phyloP scores from a whole-genome alignment of 2,797 vertebrate species.

The Clarias fuscus region DNA sequence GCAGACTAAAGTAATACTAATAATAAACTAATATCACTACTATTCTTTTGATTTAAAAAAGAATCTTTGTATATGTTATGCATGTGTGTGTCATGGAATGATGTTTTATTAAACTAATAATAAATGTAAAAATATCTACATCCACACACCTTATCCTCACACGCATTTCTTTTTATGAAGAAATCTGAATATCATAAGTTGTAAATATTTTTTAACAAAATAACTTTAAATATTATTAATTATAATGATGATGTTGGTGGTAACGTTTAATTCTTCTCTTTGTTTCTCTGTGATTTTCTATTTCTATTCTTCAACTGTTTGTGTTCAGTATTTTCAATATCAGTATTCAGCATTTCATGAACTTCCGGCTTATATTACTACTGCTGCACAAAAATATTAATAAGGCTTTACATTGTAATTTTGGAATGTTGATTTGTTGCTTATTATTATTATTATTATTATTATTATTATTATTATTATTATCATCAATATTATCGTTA shows the following conservation, averaged over 20 bases:
- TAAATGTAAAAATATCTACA: not conserved
- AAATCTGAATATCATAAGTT: not conserved
- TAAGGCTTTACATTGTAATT: not conserved
- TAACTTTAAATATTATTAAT: not conserved
- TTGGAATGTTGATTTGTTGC: not conserved
- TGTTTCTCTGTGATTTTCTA: not conserved
- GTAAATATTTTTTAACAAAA: not conserved
- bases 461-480: not conserved
- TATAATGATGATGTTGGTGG: not conserved
- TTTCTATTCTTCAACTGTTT: not conserved
- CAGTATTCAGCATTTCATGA: too few relatives aligned
- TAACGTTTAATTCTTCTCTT: too few relatives aligned
- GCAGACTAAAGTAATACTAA: not conserved
- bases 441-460: not conserved
- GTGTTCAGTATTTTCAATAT: too few relatives aligned
- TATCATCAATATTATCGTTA: not conserved
- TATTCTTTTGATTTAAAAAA: too few relatives aligned
- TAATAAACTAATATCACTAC: not conserved
- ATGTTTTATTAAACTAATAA: too few relatives aligned
- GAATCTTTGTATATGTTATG: too few relatives aligned
- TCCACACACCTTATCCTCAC: too few relatives aligned
- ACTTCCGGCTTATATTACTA: not conserved
- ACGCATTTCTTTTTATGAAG: not conserved
- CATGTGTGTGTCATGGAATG: too few relatives aligned
- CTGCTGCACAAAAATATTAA: not conserved